Conservation (phyloP, 1,140 invertebrate species). For the Drosophila leontia region DNA sequence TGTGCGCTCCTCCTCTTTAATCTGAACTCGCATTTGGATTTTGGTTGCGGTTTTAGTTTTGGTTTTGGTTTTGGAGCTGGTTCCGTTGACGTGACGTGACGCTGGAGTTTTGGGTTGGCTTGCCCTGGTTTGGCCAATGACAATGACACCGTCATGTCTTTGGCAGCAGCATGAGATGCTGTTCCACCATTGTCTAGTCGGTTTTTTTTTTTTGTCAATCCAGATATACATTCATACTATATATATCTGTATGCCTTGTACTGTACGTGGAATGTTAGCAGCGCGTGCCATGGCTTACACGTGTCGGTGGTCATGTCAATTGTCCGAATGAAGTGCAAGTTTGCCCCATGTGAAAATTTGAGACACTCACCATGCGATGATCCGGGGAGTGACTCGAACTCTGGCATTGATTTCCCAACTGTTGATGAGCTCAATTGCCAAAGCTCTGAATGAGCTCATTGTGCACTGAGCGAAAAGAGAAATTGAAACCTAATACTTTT, state of each 20-base stretch:
- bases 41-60: slow-evolving; percentile 43
- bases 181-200: slow-evolving; percentile 48
- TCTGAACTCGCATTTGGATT: slow-evolving; percentile 61
- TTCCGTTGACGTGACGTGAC: slow-evolving; percentile 75
- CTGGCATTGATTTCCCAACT: slow-evolving; percentile 38
- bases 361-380: slow-evolving; percentile 30
- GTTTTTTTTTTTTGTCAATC: slow-evolving; percentile 26
- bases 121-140: slow-evolving; percentile 56
- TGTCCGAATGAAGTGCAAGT: slow-evolving; percentile 66
- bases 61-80: slow-evolving; percentile 54
- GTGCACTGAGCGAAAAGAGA: background rate
- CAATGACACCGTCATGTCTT: slow-evolving; percentile 66
- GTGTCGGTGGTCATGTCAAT: slow-evolving; percentile 79
- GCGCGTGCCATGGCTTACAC: slow-evolving; percentile 68
- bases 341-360: slow-evolving; percentile 42
- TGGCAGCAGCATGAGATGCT: slow-evolving; percentile 36
- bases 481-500: too few relatives aligned
- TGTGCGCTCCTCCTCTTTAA: slow-evolving; percentile 22
- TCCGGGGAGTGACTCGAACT: slow-evolving; percentile 17
- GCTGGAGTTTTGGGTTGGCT: slow-evolving; percentile 50
- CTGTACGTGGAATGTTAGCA: slow-evolving; percentile 24
- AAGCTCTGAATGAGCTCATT: slow-evolving; percentile 1
- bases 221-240: background rate
- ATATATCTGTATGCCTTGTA: slow-evolving; percentile 4
- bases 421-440: slow-evolving; percentile 22